Conservation (phyloP, 2,797 vertebrate species). For the Tapirus indicus region DNA sequence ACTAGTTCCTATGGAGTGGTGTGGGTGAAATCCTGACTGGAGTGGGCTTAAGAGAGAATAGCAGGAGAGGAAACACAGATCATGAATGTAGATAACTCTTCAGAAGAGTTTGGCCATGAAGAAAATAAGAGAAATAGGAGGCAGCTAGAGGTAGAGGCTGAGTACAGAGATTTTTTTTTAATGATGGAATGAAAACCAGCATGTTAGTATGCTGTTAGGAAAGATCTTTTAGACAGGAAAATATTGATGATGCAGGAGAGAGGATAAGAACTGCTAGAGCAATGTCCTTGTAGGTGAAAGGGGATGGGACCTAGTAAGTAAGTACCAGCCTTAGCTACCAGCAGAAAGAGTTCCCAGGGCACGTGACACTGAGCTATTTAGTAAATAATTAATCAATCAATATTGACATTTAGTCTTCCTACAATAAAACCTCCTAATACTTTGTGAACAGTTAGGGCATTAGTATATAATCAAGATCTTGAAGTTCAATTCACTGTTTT, state of each 20-base stretch:
- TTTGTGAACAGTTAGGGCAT: constrained; percentile 32
- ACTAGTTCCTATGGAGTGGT: neutral
- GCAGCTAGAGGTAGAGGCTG: neutral
- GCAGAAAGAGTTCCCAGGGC: neutral
- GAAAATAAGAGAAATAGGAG: neutral
- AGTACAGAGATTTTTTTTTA: neutral
- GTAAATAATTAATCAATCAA: constrained; percentile 68
- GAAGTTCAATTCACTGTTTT: constrained; percentile 31
- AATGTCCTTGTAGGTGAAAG: neutral
- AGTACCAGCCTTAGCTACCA: neutral
- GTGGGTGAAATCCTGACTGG: neutral
- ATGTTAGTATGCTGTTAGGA: neutral
- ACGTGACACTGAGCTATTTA: constrained; percentile 10
- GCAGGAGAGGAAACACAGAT: neutral
- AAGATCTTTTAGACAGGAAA: neutral
- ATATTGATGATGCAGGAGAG: neutral
- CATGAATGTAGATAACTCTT: rapidly evolving
- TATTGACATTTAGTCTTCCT: constrained; percentile 62
- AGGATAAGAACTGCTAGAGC: neutral
- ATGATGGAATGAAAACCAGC: neutral
- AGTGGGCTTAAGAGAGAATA: neutral
- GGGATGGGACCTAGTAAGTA: neutral
- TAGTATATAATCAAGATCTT: neutral
- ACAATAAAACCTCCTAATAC: constrained; percentile 41
- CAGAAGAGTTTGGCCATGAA: neutral